Base-by-base conservation (phyloP, 2,113 vertebrate species). In the Labeo rohita region DNA sequence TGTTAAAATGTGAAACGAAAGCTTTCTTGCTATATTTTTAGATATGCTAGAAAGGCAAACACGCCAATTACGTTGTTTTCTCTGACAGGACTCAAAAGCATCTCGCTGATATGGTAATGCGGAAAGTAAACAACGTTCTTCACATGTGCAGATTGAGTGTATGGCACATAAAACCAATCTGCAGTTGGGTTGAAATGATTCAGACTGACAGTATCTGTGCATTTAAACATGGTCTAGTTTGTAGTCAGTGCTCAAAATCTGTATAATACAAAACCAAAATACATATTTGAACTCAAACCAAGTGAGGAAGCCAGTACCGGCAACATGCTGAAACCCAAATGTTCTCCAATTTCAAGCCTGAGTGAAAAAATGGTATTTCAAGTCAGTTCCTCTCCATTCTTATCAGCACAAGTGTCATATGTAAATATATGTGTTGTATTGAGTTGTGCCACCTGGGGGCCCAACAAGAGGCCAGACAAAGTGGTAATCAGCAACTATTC, bases 401-500 rank as follows among this genome's bases (percentile, higher is more conserved):
- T 54, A 28, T 56, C 34, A 45, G 23, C 13, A 49, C 13, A 45
- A 74, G 36, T 84, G 65, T 7, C 34, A 75, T 84, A 34, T 85
- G 36, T 34, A 72, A 79, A 54, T 56, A 3, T 78, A 59, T 54
- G 36, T 43, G 8, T 3, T 61, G 45, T 39, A 56, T 43, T 78
- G 75, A 66, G 49, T 23, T 43, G 34, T n/a, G 18, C 23, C 84
- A 86, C 77, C 66, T 86, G 84, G n/a, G 34, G 45, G 18, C 50
- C 52, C 1, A 10, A 45, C 28, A 66, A 78, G 12, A 73, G 50
- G 15, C 21, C 82, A 84, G 34, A 54, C 68, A 10, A 74, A 43
- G 36, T 65, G 39, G 8, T 81, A 73, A 80, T 85, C 76, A 80
- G 16, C 3, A 39, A 47, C 49, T 73, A 85, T 72, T 85, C 65